phyloP scores from a whole-genome alignment of 2,888 invertebrate species.

The Meganola albula region DNA sequence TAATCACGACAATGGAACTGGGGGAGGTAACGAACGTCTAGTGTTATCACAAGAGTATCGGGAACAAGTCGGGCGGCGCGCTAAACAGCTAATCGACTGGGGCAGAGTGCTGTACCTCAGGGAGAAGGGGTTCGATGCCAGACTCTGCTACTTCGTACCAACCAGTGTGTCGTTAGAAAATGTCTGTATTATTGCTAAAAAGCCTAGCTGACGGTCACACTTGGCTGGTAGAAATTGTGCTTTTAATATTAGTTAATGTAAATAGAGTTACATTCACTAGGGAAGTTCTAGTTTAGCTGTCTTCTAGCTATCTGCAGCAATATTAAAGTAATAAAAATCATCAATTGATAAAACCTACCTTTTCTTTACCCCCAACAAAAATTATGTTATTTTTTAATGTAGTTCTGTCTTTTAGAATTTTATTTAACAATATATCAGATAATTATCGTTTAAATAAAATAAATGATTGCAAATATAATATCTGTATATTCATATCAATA shows the following conservation, averaged over 20 bases:
- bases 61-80: constrained; percentile 80
- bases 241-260: neutral
- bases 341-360: neutral
- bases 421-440: no score
- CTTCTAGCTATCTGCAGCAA: neutral
- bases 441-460: constrained; percentile 33
- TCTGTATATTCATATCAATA: constrained; percentile 66
- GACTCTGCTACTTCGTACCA: constrained; percentile 82
- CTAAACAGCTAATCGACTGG: constrained; percentile 87
- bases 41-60: constrained; percentile 17
- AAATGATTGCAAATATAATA: constrained; percentile 54
- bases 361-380: no score
- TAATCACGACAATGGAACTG: neutral
- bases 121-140: constrained; percentile 76
- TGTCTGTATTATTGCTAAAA: constrained; percentile 83
- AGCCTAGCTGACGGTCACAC: constrained; percentile 13
- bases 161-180: constrained; percentile 85
- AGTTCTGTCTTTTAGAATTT: no score
- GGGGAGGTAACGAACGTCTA: neutral
- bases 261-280: no score
- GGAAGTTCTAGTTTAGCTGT: neutral
- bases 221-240: neutral
- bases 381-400: no score
- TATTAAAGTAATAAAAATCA: neutral
- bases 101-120: constrained; percentile 82